These are phyloP conservation scores for Pararge aegeria DNA, from an alignment of 1,140 invertebrate genomes.

Conservation along the genomic window DNA sequence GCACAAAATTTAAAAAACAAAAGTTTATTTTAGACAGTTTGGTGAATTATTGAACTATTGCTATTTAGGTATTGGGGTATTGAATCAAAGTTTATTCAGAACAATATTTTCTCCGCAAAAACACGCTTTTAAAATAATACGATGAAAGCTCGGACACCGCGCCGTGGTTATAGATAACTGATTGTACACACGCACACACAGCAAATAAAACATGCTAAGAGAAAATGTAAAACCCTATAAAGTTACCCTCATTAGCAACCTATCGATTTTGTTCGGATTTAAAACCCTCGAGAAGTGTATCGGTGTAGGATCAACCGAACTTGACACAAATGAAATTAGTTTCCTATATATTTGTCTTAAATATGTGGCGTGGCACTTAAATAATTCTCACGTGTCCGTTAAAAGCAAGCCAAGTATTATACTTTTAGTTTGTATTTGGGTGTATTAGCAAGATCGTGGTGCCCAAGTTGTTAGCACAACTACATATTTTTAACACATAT, in stretches of 20 bases:
- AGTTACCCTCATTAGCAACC: not conserved
- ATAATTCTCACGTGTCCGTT: constrained; percentile 55
- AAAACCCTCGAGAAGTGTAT: not conserved
- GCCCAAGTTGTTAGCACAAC: not conserved
- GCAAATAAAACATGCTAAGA: not conserved
- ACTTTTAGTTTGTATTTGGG: constrained; percentile 44
- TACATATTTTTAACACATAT: constrained; percentile 7
- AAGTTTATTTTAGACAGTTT: too few species aligned
- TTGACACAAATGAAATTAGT: constrained; percentile 29
- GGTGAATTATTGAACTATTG: too few species aligned
- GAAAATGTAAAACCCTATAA: not conserved
- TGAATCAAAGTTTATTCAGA: too few species aligned
- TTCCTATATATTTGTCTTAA: constrained; percentile 29
- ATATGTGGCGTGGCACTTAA: constrained; percentile 36
- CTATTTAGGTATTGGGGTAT: too few species aligned
- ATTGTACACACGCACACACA: too few species aligned
- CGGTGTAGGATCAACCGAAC: constrained; percentile 27
- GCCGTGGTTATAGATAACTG: too few species aligned
- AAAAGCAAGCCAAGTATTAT: constrained; percentile 51
- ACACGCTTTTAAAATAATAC: too few species aligned
- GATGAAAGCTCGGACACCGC: too few species aligned
- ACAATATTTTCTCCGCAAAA: too few species aligned
- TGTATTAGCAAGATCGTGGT: constrained; percentile 27
- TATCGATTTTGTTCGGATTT: not conserved
- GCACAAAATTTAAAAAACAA: too few species aligned